Evolutionary conservation across 2,113 vertebrate genomes (phyloP), one percentile per base, ranked within the genome.

Genomic region (Corythaeola cristata): DNA sequence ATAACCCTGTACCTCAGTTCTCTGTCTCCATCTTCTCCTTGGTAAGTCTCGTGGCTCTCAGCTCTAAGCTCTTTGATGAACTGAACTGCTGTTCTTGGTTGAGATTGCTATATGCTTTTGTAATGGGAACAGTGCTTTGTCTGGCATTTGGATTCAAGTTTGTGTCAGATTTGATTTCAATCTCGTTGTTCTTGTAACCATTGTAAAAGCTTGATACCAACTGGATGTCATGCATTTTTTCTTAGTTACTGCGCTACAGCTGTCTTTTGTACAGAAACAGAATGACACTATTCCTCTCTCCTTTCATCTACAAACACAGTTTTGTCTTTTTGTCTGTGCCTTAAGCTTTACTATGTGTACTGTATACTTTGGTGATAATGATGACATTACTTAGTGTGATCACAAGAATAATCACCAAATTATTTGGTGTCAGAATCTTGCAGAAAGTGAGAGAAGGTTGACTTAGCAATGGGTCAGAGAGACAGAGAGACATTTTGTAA

Each of bases 101-200:
- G 53, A 82, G 18, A 47, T 41, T 73, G 89, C 49, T 39, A 3
- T 24, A 28, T 11, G 5, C 5, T 68, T 11, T 44, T 52, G 27
- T 30, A 37, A 49, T 5, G 22, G 15, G 69, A n/a, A 24, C 12
- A 39, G 5, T 0, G 0, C 17, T 91, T 78, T 32, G 4, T 56
- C 32, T 67, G 35, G 55, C 83, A 78, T 68, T 58, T 56, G 4
- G 2, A 52, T 66, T 35, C 27, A 69, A 37, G 45, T 80, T 50
- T 44, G 15, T 45, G n/a, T 83, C 33, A 75, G 35, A 33, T 87
- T 79, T 75, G 3, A 45, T 83, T 79, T 86, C 37, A 44, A 5
- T 24, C 49, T 41, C 35, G 44, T 35, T 41, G 7, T 63, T 78
- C 23, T 49, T 53, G 8, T 68, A 85, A 9, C 26, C 24, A 4